Evolutionary conservation across 2,113 vertebrate genomes (phyloP).

Genomic region (Progne subis): DNA sequence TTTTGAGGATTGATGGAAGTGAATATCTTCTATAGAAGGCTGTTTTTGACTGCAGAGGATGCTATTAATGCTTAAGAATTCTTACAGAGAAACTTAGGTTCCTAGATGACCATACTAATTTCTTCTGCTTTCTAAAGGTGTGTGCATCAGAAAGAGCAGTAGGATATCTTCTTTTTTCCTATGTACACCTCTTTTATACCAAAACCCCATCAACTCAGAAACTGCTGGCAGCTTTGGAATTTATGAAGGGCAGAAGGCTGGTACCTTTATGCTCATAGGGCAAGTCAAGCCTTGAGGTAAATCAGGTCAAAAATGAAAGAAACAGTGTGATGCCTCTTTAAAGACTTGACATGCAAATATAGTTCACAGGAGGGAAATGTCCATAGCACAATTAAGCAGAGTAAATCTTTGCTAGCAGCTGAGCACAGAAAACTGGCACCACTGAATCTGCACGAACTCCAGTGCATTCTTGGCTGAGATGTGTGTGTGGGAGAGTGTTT

Average conservation of each 20-base stretch:
- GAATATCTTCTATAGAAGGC: neutral
- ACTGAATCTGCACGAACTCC: neutral
- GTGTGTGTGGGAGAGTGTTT: neutral
- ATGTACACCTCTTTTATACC: neutral
- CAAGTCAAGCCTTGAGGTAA: neutral
- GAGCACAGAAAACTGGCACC: neutral
- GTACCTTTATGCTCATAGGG: neutral
- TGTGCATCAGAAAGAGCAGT: neutral
- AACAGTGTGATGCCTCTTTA: neutral
- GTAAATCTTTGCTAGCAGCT: neutral
- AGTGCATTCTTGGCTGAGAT: constrained; percentile 4
- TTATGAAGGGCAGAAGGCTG: neutral
- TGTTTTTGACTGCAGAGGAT: neutral
- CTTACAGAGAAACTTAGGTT: neutral
- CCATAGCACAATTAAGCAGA: neutral
- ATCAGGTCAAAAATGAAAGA: neutral
- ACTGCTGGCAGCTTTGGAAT: neutral
- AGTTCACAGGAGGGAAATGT: neutral
- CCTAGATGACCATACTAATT: neutral
- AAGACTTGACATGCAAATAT: neutral
- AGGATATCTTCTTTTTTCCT: neutral
- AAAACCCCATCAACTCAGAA: neutral
- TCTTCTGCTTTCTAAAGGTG: neutral
- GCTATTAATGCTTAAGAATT: neutral
- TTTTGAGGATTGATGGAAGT: neutral